Conservation (phyloP, 1,140 invertebrate species). For the Acyrthosiphon pisum region DNA sequence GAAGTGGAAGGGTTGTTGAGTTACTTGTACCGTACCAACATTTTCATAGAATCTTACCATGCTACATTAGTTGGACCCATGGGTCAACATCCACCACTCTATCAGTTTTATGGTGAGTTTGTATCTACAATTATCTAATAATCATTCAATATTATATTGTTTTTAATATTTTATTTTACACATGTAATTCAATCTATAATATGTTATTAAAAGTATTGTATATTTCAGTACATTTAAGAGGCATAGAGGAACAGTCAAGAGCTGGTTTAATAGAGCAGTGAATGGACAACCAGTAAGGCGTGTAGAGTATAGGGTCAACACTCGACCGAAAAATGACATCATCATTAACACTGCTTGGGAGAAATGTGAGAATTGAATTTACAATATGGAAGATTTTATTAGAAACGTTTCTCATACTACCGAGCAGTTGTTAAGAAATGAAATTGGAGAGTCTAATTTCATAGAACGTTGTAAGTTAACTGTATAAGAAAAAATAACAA, state of each 20-base stretch:
- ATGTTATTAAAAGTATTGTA: background rate
- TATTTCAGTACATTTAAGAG: background rate
- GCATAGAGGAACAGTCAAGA: background rate
- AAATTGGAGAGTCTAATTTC: background rate
- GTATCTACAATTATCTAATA: background rate
- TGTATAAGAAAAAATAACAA: no score
- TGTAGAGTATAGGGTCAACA: background rate
- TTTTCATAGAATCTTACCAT: background rate
- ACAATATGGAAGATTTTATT: background rate
- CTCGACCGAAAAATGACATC: background rate
- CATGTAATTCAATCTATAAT: background rate
- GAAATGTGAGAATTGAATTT: background rate
- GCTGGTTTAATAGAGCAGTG: background rate
- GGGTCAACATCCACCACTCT: background rate
- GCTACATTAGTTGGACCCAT: background rate
- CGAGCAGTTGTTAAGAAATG: background rate
- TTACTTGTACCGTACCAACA: background rate
- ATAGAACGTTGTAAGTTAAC: background rate
- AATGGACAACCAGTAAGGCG: background rate
- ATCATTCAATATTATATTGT: background rate
- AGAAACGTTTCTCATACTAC: background rate
- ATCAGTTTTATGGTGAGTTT: background rate
- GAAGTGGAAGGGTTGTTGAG: background rate
- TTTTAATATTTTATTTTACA: background rate
- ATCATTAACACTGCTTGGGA: background rate